Base-by-base conservation (phyloP, 2,888 invertebrate genomes). In the Capitulum mitella region DNA sequence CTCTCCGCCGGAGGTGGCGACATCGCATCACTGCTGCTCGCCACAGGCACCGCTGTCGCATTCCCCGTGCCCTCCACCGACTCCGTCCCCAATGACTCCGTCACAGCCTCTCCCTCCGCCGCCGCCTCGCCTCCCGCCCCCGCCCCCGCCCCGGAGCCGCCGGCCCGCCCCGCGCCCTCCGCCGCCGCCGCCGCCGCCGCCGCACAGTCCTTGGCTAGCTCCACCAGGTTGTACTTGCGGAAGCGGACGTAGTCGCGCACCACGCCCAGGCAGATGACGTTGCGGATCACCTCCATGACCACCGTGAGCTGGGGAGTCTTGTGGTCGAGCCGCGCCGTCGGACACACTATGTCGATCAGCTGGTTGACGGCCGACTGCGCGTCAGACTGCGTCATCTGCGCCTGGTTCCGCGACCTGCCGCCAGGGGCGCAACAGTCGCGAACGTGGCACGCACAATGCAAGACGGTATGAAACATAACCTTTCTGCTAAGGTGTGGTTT, bases 191-290 rank as follows among this genome's bases (percentile, higher is more conserved):
- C 26, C 78, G n/a, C n/a, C n/a, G n/a, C n/a, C n/a, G n/a, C n/a
- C n/a, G n/a, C n/a, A n/a, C n/a, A n/a, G n/a, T n/a, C n/a, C 70
- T 80, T 78, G 40, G 77, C 82, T 78, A 85, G 84, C 85, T 94
- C 93, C 80, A 90, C 85, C 80, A 96, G 87, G 87, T 97, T 97
- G 86, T 93, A 97, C 85, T 95, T 96, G 83, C 91, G 92, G 84
- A 90, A 91, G 81, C 89, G 89, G 83, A 89, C 89, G 86, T 93
- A 97, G 85, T 94, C 90, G 46, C 92, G 91, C 46, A 94, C 89
- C 79, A 97, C 90, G 80, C 92, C 91, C 19, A 97, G 84, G 82
- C 94, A 91, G 83, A 94, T 94, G 83, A 92, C 89, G 40, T 90
- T 91, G 5, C 92, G 91, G 77, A 97, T 89, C 74, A 96, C 70